A percentile compares a stretch with the other conserved stretches of the same genome.
Evolutionary conservation across 92 coral and sea anemone species (phyloP).

Genomic region (Paramuricea clavata): DNA sequence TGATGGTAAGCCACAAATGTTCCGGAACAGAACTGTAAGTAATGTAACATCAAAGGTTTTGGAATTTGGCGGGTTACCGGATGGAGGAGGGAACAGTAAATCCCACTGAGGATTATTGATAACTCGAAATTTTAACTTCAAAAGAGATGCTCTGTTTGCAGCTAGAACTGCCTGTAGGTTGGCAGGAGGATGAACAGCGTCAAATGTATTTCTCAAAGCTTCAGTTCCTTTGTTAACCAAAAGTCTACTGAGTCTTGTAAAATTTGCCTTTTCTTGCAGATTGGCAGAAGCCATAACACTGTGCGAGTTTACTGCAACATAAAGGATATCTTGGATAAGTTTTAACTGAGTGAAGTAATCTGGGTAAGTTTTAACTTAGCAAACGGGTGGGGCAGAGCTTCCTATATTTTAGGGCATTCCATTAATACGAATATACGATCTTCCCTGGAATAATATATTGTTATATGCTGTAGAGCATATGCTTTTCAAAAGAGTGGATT

Average conservation of each 20-base stretch:
- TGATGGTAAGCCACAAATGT: background rate
- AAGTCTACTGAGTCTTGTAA: constrained; percentile 3
- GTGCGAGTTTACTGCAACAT: background rate
- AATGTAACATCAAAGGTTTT: constrained; percentile 1
- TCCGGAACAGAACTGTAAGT: constrained; percentile 6
- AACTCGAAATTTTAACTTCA: background rate
- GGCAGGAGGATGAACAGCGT: background rate
- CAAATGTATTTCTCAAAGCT: constrained; percentile 5
- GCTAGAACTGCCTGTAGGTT: background rate
- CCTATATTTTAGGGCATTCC: no score
- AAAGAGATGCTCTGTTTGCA: background rate
- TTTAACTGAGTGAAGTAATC: no score
- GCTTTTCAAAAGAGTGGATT: no score
- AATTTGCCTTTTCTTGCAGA: background rate
- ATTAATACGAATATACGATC: no score
- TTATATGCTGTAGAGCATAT: no score
- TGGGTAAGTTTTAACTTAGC: no score
- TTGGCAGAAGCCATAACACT: background rate
- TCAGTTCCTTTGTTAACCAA: constrained; percentile 2
- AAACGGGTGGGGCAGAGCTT: no score
- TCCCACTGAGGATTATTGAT: background rate
- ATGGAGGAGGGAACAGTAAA: background rate
- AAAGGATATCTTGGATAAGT: background rate
- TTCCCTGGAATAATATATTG: no score
- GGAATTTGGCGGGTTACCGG: background rate